phyloP scores from a whole-genome alignment of 2,797 vertebrate species.

The Benthosema pterotum region DNA sequence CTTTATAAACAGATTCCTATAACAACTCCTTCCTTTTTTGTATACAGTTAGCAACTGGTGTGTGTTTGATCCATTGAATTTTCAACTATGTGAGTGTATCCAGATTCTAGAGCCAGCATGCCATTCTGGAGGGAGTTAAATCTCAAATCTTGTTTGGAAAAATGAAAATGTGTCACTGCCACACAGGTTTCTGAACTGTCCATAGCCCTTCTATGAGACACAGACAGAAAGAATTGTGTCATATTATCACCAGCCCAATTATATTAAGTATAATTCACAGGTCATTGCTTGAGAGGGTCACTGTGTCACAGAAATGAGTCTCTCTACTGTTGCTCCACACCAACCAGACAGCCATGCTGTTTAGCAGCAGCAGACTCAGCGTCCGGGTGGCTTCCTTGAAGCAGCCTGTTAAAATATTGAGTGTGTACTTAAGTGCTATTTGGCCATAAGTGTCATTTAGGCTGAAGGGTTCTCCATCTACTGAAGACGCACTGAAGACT shows the following conservation, averaged over 20 bases:
- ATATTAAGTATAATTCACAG: too few relatives aligned
- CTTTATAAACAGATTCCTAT: neutral
- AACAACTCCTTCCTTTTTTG: neutral
- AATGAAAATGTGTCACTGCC: too few relatives aligned
- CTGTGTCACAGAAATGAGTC: neutral
- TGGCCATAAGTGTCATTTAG: slow-evolving; percentile 83
- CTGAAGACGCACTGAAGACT: slow-evolving; percentile 83
- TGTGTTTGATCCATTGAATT: neutral
- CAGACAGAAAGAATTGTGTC: too few relatives aligned
- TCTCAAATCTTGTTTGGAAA: too few relatives aligned
- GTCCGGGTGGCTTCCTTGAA: slow-evolving; percentile 67
- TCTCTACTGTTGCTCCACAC: slow-evolving; percentile 14
- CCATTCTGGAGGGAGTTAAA: too few relatives aligned
- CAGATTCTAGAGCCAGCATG: too few relatives aligned
- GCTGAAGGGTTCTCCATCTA: slow-evolving; percentile 82
- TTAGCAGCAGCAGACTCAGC: slow-evolving; percentile 46
- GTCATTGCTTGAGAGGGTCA: too few relatives aligned
- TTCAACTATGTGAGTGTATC: too few relatives aligned
- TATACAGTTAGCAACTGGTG: neutral
- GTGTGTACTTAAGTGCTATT: slow-evolving; percentile 87
- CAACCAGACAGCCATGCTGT: slow-evolving; percentile 70
- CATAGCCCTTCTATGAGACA: too few relatives aligned
- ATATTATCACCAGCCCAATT: too few relatives aligned
- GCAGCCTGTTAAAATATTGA: slow-evolving; percentile 85
- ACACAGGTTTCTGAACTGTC: too few relatives aligned